A percentile compares a stretch with the other conserved stretches of the same genome.
Conservation (phyloP, 2,797 vertebrate species). For the Acropternis orthonyx region DNA sequence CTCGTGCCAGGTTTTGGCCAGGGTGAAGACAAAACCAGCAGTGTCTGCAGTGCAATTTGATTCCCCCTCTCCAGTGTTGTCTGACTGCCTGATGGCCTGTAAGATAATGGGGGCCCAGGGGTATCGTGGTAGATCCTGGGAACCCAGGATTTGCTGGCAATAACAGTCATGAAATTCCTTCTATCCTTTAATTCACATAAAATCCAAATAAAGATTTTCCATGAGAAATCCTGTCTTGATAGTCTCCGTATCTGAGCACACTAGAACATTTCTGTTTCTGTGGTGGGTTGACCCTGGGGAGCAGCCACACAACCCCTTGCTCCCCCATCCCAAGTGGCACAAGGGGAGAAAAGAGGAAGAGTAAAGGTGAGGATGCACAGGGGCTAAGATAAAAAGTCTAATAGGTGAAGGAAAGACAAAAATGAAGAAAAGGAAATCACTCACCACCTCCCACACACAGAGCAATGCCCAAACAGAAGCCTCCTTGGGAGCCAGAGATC, state of each 20-base stretch:
- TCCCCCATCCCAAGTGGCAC: too few relatives aligned
- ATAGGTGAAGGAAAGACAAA: neutral
- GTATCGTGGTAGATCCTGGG: neutral
- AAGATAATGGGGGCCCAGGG: neutral
- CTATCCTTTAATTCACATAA: neutral
- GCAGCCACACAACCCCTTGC: neutral
- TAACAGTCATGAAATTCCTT: neutral
- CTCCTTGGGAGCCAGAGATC: neutral
- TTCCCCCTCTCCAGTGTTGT: neutral
- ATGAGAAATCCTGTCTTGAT: neutral
- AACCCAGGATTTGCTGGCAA: neutral
- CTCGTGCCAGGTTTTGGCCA: neutral
- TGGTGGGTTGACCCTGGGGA: neutral
- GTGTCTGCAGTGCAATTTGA: neutral
- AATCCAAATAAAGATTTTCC: neutral
- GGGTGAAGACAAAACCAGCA: neutral
- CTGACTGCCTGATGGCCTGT: neutral
- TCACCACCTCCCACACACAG: neutral
- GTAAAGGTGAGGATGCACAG: neutral
- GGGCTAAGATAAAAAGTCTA: neutral
- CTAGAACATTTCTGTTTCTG: neutral
- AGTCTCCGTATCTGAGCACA: neutral
- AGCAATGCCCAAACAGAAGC: neutral
- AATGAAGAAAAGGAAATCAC: neutral
- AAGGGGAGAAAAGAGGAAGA: neutral